These are phyloP conservation scores for Rynchops niger DNA, from an alignment of 2,113 vertebrate species.

Conservation along the genomic window DNA sequence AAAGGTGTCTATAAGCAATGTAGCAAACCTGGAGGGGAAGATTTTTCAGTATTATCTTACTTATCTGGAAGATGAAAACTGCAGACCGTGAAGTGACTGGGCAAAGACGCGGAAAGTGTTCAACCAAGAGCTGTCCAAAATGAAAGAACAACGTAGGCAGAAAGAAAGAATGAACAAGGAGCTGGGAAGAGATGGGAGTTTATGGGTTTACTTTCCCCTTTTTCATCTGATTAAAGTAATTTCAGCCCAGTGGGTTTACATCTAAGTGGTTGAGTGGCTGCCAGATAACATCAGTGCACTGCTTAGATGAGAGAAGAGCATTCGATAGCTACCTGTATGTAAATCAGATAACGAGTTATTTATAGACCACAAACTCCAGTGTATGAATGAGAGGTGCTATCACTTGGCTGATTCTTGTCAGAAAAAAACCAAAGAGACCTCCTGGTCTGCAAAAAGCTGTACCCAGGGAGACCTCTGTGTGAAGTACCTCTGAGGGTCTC, in stretches of 20 bases:
- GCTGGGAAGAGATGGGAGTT: not conserved
- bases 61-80: not conserved
- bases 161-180: not conserved
- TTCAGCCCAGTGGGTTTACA: not conserved
- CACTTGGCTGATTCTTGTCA: not conserved
- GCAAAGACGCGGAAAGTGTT: not conserved
- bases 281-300: not conserved
- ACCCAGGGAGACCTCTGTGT: not conserved
- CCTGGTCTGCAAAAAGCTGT: not conserved
- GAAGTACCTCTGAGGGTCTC: not conserved
- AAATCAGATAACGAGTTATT: not conserved
- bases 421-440: not conserved
- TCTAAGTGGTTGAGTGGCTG: not conserved
- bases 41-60: not conserved
- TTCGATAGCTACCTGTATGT: not conserved
- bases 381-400: not conserved
- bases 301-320: not conserved
- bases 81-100: not conserved
- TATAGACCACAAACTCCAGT: not conserved
- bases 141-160: not conserved
- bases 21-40: not conserved
- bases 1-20: not conserved
- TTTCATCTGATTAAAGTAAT: not conserved
- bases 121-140: not conserved
- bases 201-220: not conserved